Base-by-base conservation (phyloP, 2,888 invertebrate genomes). In the Agapetus fuscipes region DNA sequence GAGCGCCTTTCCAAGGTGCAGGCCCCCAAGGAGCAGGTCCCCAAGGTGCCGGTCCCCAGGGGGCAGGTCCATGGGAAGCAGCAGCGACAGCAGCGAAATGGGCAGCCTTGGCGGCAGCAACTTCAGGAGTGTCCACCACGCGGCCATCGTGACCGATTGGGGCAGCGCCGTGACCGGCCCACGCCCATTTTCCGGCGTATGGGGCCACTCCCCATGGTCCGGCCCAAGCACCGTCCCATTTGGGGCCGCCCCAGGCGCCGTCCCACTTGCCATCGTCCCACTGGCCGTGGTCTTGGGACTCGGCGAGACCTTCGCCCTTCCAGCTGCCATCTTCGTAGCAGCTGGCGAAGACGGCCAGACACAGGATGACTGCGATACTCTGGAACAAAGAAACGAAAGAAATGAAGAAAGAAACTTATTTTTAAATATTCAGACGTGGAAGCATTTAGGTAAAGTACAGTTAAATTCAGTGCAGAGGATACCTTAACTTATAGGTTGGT, bases 21-120 rank as follows among this genome's bases (percentile, higher is more conserved):
- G 37, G 41, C 30, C 41, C 42, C 25, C 41, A 32, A 36, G 41
- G 41, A 25, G 42, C 20, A 9, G 20, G 20, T 4, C 5, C 20
- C 20, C 20, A 20, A 6, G 5, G 5, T 4, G 4, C 5, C 9
- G 5, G 5, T 9, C 20, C 4, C 9, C 5, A 4, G 20, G 20
- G 20, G n/a, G n/a, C n/a, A 20, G 20, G 5, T 20, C 20, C 20
- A 20, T 20, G 20, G 20, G 20, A 20, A 9, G 20, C 20, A 9
- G 20, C 20, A 9, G 20, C 20, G 20, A 20, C 20, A 9, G 20
- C 20, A 9, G 20, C 20, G 20, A 20, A 20, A 9, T 20, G 20
- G 20, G 20, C 20, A 9, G 20, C 20, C 20, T 20, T 20, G 20
- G 20, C 20, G 9, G 4, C 5, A 20, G 20, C 20, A 9, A 20